These are phyloP conservation scores for Mythimna lalbum DNA, from an alignment of 2,888 invertebrate species.

Conservation along the genomic window DNA sequence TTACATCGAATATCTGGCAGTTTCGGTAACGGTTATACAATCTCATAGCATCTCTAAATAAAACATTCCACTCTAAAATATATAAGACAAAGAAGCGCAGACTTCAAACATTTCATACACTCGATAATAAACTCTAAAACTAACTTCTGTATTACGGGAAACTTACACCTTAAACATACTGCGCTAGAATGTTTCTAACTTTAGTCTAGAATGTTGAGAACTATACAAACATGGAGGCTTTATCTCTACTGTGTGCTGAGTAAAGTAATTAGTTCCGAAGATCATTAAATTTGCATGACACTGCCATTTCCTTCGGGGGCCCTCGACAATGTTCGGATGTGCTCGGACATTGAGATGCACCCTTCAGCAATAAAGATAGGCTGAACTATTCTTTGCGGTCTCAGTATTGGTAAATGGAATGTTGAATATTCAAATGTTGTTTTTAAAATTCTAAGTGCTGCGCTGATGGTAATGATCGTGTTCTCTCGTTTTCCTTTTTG, in stretches of 20 bases:
- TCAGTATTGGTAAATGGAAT: slow-evolving; percentile 65
- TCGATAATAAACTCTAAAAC: slow-evolving; percentile 78
- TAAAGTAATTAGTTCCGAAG: slow-evolving; percentile 84
- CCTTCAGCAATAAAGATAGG: slow-evolving; percentile 77
- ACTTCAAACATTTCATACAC: slow-evolving; percentile 60
- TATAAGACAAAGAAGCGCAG: slow-evolving; percentile 44
- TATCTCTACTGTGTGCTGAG: slow-evolving; percentile 75
- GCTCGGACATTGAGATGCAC: slow-evolving; percentile 78
- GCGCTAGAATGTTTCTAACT: slow-evolving; percentile 73
- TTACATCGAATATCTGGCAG: too few relatives aligned
- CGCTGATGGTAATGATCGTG: slow-evolving; percentile 46
- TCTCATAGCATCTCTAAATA: too few relatives aligned
- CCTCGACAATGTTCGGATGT: slow-evolving; percentile 55
- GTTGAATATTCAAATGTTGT: slow-evolving; percentile 78
- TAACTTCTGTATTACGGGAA: slow-evolving; percentile 83
- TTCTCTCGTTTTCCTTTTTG: slow-evolving; percentile 26
- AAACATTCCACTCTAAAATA: slow-evolving; percentile 66
- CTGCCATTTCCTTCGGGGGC: slow-evolving; percentile 73
- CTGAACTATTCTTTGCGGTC: slow-evolving; percentile 60
- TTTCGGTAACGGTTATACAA: slow-evolving; percentile 4
- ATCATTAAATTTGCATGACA: slow-evolving; percentile 84
- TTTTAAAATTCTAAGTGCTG: slow-evolving; percentile 58
- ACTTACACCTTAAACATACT: slow-evolving; percentile 82
- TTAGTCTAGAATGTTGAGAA: slow-evolving; percentile 79
- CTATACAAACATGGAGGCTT: slow-evolving; percentile 81